Evolutionary conservation across 1,140 invertebrate species (phyloP).

Genomic region (Odontomachus brunneus): DNA sequence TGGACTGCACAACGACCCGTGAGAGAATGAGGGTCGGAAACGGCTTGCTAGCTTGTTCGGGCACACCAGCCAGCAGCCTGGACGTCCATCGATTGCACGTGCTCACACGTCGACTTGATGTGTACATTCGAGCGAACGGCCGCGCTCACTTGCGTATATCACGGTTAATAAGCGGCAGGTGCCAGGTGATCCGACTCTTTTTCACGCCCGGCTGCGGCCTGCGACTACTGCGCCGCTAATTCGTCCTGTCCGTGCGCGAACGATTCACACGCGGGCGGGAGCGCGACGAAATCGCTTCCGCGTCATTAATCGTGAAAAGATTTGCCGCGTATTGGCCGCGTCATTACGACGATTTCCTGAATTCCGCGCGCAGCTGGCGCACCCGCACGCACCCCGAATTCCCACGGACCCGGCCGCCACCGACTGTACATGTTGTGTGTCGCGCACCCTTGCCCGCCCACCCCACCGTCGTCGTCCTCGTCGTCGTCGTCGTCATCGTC

Average conservation of each 20-base stretch:
- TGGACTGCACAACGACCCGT: too few relatives aligned
- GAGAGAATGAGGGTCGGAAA: not conserved
- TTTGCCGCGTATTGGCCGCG: conserved; percentile 56
- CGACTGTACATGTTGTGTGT: conserved; percentile 42
- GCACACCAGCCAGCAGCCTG: not conserved
- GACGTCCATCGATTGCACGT: not conserved
- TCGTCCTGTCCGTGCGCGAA: conserved; percentile 22
- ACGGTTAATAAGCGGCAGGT: conserved; percentile 42
- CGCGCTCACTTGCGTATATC: conserved; percentile 2
- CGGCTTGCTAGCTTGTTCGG: too few relatives aligned
- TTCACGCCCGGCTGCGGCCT: not conserved
- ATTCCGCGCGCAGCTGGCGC: conserved; percentile 72
- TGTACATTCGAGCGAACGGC: not conserved
- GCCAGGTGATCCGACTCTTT: conserved; percentile 16
- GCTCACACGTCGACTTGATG: not conserved
- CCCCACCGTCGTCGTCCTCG: not conserved
- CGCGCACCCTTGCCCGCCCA: conserved; percentile 43
- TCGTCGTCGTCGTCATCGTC: too few relatives aligned
- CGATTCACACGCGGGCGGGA: conserved; percentile 58
- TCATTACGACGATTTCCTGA: conserved; percentile 77
- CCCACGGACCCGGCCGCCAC: conserved; percentile 73
- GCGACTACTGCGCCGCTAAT: conserved; percentile 21
- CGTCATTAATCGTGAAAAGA: conserved; percentile 74
- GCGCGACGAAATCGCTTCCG: conserved; percentile 68
- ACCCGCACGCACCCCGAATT: conserved; percentile 63